Evolutionary conservation across 2,888 invertebrate species (phyloP).

Genomic region (Panorpa germanica): DNA sequence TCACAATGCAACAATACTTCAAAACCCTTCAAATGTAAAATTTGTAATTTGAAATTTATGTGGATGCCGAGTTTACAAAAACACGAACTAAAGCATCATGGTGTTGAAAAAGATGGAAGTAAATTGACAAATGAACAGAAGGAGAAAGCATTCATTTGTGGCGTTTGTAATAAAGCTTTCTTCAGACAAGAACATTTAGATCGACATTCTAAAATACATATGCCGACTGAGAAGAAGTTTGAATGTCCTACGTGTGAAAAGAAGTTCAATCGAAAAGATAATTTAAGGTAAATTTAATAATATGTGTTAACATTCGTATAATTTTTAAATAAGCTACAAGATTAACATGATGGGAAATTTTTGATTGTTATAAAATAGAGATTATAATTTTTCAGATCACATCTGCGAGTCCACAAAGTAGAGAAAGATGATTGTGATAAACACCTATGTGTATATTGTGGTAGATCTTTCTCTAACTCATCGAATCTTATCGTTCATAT

Average conservation of each 20-base stretch:
- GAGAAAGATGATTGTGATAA: constrained; percentile 23
- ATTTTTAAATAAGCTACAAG: no score
- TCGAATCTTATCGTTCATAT: constrained; percentile 44
- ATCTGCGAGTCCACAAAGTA: constrained; percentile 31
- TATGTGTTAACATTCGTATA: no score
- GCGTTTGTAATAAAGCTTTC: constrained; percentile 42
- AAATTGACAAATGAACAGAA: constrained; percentile 18
- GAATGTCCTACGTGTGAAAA: constrained; percentile 36
- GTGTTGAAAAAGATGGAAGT: constrained; percentile 19
- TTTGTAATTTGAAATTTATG: constrained; percentile 26
- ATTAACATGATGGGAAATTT: background rate
- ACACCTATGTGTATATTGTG: constrained; percentile 37
- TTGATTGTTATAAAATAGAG: background rate
- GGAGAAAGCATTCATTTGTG: constrained; percentile 30
- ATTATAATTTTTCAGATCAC: constrained; percentile 22
- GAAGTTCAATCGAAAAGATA: constrained; percentile 36
- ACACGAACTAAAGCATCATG: constrained; percentile 26
- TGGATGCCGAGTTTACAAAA: constrained; percentile 29
- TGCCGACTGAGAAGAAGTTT: constrained; percentile 29
- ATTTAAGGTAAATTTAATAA: constrained; percentile 23
- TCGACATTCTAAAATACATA: constrained; percentile 42
- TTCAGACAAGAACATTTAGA: constrained; percentile 41
- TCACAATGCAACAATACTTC: constrained; percentile 18
- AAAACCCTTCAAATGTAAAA: constrained; percentile 21
- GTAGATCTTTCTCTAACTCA: constrained; percentile 36